Evolutionary conservation across 1,140 invertebrate species (phyloP).

Genomic region (Mesaphorura yosii): DNA sequence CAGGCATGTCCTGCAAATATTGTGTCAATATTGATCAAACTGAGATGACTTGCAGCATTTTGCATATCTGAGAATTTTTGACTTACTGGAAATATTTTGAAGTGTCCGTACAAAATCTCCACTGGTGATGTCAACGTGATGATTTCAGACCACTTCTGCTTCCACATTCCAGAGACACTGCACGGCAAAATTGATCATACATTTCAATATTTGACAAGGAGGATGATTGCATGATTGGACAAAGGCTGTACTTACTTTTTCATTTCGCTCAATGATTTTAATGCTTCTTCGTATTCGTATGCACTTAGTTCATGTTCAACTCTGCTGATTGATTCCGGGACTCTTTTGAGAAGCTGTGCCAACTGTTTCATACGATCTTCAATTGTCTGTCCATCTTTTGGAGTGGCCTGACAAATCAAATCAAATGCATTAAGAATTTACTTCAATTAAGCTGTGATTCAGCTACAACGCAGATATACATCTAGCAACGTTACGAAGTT

Average conservation of each 20-base stretch:
- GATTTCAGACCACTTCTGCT: constrained; percentile 28
- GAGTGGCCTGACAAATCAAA: constrained; percentile 10
- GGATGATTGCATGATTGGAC: neutral
- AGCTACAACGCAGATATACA: neutral
- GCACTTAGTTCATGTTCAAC: constrained; percentile 24
- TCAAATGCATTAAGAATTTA: neutral
- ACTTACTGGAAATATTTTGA: constrained; percentile 29
- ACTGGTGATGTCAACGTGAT: constrained; percentile 25
- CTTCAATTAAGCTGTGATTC: neutral
- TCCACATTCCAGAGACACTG: constrained; percentile 10
- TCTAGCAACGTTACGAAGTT: constrained; percentile 1
- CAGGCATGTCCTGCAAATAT: constrained; percentile 27
- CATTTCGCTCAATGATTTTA: constrained; percentile 24
- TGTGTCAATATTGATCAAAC: neutral
- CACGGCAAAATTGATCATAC: neutral
- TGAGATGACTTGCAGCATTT: neutral
- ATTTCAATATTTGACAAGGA: neutral
- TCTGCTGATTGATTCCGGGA: constrained; percentile 19
- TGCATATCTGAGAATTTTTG: neutral
- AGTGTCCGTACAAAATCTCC: constrained; percentile 29
- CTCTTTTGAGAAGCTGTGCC: constrained; percentile 7
- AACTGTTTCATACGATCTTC: constrained; percentile 17
- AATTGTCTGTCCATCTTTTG: constrained; percentile 13
- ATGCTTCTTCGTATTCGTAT: constrained; percentile 28
- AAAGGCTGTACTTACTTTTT: constrained; percentile 19